These are phyloP conservation scores for Spondyliosoma cantharus DNA, from an alignment of 2,797 vertebrate genomes.

Conservation along the genomic window DNA sequence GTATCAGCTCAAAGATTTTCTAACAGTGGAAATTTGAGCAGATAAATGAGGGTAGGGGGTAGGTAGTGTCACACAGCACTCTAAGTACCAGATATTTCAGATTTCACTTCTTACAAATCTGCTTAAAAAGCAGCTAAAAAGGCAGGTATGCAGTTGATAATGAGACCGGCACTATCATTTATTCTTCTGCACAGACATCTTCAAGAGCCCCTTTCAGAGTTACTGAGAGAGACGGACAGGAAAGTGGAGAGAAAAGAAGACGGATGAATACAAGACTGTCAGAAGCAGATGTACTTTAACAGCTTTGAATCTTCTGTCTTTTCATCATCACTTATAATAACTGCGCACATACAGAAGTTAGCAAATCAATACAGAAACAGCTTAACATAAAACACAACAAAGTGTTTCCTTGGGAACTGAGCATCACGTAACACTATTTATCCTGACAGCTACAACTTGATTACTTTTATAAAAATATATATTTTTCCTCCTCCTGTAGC, in stretches of 20 bases:
- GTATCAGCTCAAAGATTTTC: neutral
- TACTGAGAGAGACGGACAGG: conserved; percentile 13
- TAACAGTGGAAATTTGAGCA: neutral
- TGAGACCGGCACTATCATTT: conserved; percentile 16
- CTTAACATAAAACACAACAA: neutral
- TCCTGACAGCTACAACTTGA: neutral
- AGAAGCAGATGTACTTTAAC: neutral
- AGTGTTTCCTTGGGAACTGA: conserved; percentile 6
- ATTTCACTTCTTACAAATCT: neutral
- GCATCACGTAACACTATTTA: conserved; percentile 3
- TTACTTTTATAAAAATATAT: neutral
- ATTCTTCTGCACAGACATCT: conserved; percentile 8
- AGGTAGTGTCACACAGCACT: neutral
- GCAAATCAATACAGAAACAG: neutral
- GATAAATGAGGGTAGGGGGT: neutral
- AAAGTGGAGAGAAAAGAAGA: conserved; percentile 8
- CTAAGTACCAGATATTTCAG: conserved; percentile 17
- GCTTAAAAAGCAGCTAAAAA: conserved; percentile 18
- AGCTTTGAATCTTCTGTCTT: neutral
- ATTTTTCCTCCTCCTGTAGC: no score
- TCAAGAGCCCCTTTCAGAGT: conserved; percentile 5
- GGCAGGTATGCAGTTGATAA: conserved; percentile 21
- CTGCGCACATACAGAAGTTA: neutral
- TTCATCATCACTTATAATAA: neutral
- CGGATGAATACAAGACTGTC: neutral